These are phyloP conservation scores for Eufriesea mexicana DNA, from an alignment of 1,140 invertebrate genomes.

Conservation along the genomic window DNA sequence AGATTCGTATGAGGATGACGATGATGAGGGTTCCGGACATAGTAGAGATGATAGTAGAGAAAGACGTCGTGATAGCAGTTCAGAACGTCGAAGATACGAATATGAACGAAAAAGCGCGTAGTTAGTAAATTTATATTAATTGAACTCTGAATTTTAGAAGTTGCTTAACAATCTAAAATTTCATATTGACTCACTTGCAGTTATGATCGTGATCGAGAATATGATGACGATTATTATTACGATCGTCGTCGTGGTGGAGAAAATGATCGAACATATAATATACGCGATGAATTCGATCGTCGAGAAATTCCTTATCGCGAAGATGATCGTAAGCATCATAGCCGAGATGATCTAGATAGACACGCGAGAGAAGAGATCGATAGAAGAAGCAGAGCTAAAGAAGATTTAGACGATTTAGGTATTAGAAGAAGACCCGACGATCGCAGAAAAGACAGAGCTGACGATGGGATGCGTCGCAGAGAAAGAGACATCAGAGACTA, in stretches of 20 bases:
- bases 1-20: conserved; percentile 78
- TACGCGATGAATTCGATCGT: conserved; percentile 78
- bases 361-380: conserved; percentile 73
- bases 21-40: conserved; percentile 78
- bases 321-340: conserved; percentile 74
- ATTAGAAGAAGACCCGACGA: conserved; percentile 74
- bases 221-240: conserved; percentile 82
- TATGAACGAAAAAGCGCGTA: conserved; percentile 76
- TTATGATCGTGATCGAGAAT: conserved; percentile 78
- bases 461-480: conserved; percentile 70
- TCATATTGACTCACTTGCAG: conserved; percentile 59
- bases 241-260: conserved; percentile 80
- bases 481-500: conserved; percentile 73
- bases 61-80: conserved; percentile 75
- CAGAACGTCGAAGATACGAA: conserved; percentile 75
- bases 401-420: conserved; percentile 79
- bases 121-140: conserved; percentile 62
- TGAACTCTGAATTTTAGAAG: neutral
- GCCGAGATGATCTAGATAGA: conserved; percentile 76
- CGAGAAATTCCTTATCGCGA: conserved; percentile 76
- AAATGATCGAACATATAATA: conserved; percentile 76
- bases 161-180: neutral
- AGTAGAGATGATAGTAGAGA: conserved; percentile 79
- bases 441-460: conserved; percentile 68
- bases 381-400: conserved; percentile 72